These are phyloP conservation scores for Liopterus haemorrhoidalis DNA, from an alignment of 2,888 invertebrate species.

Conservation along the genomic window DNA sequence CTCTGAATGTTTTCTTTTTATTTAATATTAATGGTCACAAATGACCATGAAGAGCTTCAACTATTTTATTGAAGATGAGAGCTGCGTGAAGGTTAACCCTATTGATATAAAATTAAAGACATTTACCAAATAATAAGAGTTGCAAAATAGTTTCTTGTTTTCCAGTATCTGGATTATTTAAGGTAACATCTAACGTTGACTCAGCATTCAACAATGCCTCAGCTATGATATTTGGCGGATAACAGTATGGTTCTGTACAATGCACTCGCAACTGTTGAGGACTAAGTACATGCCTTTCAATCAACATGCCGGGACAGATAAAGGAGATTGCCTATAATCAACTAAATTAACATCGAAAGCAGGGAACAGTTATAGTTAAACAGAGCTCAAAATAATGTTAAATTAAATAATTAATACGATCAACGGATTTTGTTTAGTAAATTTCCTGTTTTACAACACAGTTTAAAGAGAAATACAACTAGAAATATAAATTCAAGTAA, in stretches of 20 bases:
- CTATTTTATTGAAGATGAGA: background rate
- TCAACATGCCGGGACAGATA: slow-evolving; percentile 61
- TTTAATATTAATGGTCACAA: background rate
- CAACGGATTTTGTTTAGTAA: no score
- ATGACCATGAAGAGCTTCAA: background rate
- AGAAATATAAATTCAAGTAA: no score
- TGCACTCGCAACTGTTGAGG: slow-evolving; percentile 51
- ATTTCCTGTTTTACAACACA: no score
- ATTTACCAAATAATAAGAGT: slow-evolving; percentile 52
- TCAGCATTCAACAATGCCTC: slow-evolving; percentile 44
- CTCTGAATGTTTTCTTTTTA: background rate
- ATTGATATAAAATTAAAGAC: background rate
- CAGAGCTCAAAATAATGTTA: no score
- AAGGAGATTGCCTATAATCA: slow-evolving; percentile 52
- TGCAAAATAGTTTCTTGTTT: slow-evolving; percentile 53
- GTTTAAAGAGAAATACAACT: no score
- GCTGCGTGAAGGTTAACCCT: no score
- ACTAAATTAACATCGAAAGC: slow-evolving; percentile 12
- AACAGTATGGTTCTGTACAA: slow-evolving; percentile 42
- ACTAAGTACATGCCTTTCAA: slow-evolving; percentile 62
- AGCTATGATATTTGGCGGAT: slow-evolving; percentile 43
- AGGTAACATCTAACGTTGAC: slow-evolving; percentile 44
- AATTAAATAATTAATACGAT: no score
- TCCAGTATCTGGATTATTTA: slow-evolving; percentile 47
- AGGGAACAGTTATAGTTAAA: slow-evolving; percentile 4